phyloP scores from a whole-genome alignment of 2,797 vertebrate species.

The Lophotriccus pileatus region DNA sequence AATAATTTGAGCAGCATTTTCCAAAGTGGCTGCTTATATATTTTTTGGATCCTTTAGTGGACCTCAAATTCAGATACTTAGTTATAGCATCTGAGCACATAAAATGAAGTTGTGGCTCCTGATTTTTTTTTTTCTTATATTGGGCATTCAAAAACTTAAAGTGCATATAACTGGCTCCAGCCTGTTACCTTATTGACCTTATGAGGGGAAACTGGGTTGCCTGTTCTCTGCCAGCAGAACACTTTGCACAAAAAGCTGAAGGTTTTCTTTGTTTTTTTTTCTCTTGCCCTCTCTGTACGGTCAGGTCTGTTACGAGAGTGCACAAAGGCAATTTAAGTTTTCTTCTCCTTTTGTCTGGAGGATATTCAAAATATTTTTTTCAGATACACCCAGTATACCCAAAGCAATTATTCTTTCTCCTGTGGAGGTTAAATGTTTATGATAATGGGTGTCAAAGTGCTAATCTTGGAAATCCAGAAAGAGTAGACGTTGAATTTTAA shows the following conservation, averaged over 20 bases:
- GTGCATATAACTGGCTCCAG: fast-evolving
- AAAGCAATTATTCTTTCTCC: neutral
- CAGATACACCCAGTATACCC: neutral
- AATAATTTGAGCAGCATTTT: fast-evolving
- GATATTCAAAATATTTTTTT: neutral
- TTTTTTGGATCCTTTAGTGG: neutral
- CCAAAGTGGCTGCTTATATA: neutral
- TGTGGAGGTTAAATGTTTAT: constrained; percentile 12
- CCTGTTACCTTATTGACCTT: neutral
- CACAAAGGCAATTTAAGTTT: neutral
- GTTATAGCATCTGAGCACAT: neutral
- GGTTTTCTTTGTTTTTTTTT: neutral
- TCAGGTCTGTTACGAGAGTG: neutral
- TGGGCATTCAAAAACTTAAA: neutral
- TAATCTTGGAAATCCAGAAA: constrained; percentile 14
- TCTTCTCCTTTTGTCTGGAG: constrained; percentile 11
- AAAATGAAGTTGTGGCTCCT: neutral
- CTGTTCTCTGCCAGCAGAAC: neutral
- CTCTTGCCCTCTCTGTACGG: neutral
- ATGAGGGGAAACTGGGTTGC: neutral
- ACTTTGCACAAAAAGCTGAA: neutral
- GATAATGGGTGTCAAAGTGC: constrained; percentile 26
- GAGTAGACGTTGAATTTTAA: constrained; percentile 18
- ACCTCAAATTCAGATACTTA: neutral
- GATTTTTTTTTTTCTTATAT: neutral